A percentile compares a stretch with the other conserved stretches of the same genome.
phyloP scores from a whole-genome alignment of 2,797 vertebrate species.

The Epinephelus coioides region DNA sequence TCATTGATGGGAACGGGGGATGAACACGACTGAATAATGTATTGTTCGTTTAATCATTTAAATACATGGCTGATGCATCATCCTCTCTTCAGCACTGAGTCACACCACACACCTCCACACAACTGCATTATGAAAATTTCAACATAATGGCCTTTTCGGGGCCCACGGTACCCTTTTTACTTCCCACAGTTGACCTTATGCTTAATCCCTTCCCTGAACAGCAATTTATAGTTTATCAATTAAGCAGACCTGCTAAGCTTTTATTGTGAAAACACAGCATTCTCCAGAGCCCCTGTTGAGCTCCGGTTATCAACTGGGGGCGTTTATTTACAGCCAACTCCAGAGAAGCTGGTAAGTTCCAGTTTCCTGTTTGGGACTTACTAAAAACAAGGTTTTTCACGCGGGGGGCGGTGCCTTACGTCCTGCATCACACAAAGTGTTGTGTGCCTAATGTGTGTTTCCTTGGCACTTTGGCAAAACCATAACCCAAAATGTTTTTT shows the following conservation, averaged over 20 bases:
- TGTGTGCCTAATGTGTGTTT: no score
- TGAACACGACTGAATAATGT: slow-evolving; percentile 29
- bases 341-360: background rate
- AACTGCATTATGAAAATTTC: background rate
- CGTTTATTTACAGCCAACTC: background rate
- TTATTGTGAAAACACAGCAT: background rate
- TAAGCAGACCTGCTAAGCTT: background rate
- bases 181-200: background rate
- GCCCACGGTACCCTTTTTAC: background rate
- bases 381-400: no score
- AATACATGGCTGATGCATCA: background rate
- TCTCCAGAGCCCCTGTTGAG: background rate
- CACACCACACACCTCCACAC: background rate
- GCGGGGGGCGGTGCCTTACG: no score
- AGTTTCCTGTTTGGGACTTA: background rate
- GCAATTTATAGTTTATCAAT: background rate
- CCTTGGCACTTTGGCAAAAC: no score
- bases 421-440: no score
- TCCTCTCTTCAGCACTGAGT: background rate
- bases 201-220: background rate
- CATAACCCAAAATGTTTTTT: no score
- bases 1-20: slow-evolving; percentile 6
- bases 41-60: slow-evolving; percentile 14
- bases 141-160: background rate
- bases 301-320: background rate